Evolutionary conservation across 2,888 invertebrate species (phyloP).

Genomic region (Quadroppia sp.): DNA sequence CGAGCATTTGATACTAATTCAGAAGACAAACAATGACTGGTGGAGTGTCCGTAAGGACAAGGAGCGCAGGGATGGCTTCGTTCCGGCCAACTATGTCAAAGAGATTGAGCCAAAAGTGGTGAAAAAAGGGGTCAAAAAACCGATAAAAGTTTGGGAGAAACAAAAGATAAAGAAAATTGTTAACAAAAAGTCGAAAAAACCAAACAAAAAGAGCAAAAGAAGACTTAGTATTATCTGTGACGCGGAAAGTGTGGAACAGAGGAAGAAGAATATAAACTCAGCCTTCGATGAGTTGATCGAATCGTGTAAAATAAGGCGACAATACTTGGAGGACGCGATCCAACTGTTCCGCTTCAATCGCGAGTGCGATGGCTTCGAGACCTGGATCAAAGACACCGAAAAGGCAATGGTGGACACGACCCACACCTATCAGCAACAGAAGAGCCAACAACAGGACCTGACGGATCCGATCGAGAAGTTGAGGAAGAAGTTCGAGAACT

Average conservation of each 20-base stretch:
- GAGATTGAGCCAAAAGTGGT: conserved; percentile 76
- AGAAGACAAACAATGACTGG: conserved; percentile 96
- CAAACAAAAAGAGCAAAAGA: conserved; percentile 63
- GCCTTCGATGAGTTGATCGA: conserved; percentile 76
- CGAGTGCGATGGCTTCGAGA: conserved; percentile 96
- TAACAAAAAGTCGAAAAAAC: conserved; percentile 61
- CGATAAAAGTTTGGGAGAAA: conserved; percentile 74
- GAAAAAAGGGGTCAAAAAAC: conserved; percentile 62
- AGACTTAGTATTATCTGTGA: conserved; percentile 38
- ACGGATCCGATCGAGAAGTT: conserved; percentile 85
- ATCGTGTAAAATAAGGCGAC: conserved; percentile 71
- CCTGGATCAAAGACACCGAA: conserved; percentile 89
- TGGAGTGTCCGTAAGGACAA: conserved; percentile 95
- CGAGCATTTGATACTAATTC: conserved; percentile 81
- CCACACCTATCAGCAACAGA: conserved; percentile 37
- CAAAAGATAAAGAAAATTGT: conserved; percentile 83
- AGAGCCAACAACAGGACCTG: not conserved
- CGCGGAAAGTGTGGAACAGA: conserved; percentile 68
- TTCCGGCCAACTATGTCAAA: conserved; percentile 92
- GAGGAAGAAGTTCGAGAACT: conserved; percentile 92
- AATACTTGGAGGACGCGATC: conserved; percentile 84
- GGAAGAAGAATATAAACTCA: conserved; percentile 71
- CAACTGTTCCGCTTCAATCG: conserved; percentile 86
- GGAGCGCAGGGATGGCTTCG: conserved; percentile 75
- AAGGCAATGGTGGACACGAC: conserved; percentile 34